Percentiles rank a stretch among this genome's conserved stretches.
Evolutionary conservation across 1,140 invertebrate species (phyloP).

Genomic region (Harpegnathos saltator): DNA sequence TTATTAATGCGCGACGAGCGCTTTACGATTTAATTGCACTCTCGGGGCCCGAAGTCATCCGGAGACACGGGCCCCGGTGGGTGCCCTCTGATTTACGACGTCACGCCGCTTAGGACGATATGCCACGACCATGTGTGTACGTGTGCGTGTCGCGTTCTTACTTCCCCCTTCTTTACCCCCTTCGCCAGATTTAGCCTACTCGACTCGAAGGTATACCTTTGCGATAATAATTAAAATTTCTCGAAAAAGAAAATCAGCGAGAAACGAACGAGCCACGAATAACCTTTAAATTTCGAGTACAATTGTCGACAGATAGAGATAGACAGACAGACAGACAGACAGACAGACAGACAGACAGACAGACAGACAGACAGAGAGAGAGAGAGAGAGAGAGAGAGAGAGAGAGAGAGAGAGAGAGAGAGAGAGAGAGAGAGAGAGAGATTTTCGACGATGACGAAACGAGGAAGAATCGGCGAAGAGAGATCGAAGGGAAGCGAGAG

Average conservation of each 20-base stretch:
- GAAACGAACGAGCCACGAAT: no score
- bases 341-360: no score
- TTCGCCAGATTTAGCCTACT: background rate
- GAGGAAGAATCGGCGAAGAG: background rate
- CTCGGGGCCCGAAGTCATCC: background rate
- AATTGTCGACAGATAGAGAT: no score
- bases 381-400: no score
- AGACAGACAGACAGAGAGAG: no score
- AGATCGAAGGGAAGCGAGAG: background rate
- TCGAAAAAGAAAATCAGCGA: no score
- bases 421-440: background rate
- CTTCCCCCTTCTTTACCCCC: background rate
- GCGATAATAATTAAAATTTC: background rate
- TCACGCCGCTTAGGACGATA: slow-evolving; percentile 11
- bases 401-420: no score
- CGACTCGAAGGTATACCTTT: background rate
- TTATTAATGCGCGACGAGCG: slow-evolving; percentile 29
- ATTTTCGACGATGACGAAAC: slow-evolving; percentile 55
- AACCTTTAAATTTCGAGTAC: background rate
- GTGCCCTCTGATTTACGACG: slow-evolving; percentile 30
- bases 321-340: no score
- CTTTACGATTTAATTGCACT: slow-evolving; percentile 47
- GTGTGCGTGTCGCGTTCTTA: no score
- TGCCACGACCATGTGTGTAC: background rate
- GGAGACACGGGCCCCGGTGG: background rate